Evolutionary conservation across 2,888 invertebrate species (phyloP).

Genomic region (Caradrina kadenii): DNA sequence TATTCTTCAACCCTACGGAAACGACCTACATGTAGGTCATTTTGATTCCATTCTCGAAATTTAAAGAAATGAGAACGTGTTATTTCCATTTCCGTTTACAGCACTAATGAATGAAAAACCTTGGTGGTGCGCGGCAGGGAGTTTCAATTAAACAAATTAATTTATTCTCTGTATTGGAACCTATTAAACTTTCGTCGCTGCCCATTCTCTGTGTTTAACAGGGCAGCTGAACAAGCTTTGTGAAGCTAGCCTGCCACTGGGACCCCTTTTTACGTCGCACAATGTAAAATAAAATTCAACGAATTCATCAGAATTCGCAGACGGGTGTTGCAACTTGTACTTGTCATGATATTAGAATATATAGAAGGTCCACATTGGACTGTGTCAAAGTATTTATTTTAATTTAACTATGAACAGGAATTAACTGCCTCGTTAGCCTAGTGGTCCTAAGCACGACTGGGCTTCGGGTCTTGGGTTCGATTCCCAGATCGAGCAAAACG

Average conservation of each 20-base stretch:
- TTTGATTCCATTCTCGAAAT: constrained; percentile 13
- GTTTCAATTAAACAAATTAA: constrained; percentile 4
- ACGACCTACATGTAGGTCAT: constrained; percentile 14
- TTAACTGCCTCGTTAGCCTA: too few relatives aligned
- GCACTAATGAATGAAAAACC: constrained; percentile 3
- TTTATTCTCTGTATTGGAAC: not conserved
- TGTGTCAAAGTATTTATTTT: too few relatives aligned
- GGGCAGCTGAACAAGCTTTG: not conserved
- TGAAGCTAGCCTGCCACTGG: not conserved
- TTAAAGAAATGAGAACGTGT: constrained; percentile 1
- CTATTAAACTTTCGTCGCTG: too few relatives aligned
- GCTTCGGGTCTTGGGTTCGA: too few relatives aligned
- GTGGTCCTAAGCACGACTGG: too few relatives aligned
- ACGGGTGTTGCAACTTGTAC: not conserved
- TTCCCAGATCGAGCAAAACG: too few relatives aligned
- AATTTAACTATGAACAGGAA: too few relatives aligned
- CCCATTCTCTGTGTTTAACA: not conserved
- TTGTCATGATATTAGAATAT: not conserved
- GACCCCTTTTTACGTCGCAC: not conserved
- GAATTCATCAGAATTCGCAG: not conserved
- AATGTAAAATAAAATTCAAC: not conserved
- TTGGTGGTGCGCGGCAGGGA: not conserved
- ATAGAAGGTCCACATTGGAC: not conserved
- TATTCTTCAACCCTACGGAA: constrained; percentile 17
- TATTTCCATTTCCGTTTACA: constrained; percentile 13